Conservation (phyloP, 2,797 vertebrate species). For the Gymnocypris eckloni region DNA sequence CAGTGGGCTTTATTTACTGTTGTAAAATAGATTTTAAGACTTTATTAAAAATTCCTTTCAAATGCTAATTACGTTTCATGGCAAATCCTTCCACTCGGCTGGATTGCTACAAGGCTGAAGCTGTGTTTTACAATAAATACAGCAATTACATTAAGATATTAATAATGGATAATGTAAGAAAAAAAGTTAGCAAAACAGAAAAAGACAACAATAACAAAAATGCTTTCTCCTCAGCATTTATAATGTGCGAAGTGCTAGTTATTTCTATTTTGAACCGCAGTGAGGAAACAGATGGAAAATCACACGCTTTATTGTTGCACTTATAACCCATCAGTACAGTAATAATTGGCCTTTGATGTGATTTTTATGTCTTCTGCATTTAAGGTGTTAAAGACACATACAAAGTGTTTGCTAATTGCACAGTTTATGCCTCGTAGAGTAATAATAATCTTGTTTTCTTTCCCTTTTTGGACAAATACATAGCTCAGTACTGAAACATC, state of each 20-base stretch:
- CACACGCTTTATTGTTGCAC: constrained; percentile 11
- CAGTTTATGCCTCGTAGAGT: neutral
- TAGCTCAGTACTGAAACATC: neutral
- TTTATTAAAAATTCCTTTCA: constrained; percentile 36
- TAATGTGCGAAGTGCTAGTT: neutral
- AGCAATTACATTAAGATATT: constrained; percentile 36
- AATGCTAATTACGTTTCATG: constrained; percentile 51
- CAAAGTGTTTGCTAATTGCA: neutral
- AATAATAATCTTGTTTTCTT: neutral
- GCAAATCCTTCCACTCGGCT: constrained; percentile 19
- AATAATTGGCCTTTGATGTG: constrained; percentile 8
- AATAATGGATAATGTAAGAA: constrained; percentile 45
- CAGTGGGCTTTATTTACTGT: constrained; percentile 1
- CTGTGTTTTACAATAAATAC: constrained; percentile 41
- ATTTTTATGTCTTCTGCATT: neutral
- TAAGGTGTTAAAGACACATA: neutral
- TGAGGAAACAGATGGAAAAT: constrained; percentile 23
- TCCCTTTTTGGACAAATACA: neutral
- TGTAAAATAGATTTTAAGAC: constrained; percentile 11
- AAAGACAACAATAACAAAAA: constrained; percentile 23
- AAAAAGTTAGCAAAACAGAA: constrained; percentile 27
- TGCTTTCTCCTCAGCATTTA: neutral
- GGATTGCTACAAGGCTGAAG: constrained; percentile 41
- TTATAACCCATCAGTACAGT: neutral
- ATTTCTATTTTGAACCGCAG: constrained; percentile 10